Conservation (phyloP, 2,797 vertebrate species). For the Chelmon rostratus region DNA sequence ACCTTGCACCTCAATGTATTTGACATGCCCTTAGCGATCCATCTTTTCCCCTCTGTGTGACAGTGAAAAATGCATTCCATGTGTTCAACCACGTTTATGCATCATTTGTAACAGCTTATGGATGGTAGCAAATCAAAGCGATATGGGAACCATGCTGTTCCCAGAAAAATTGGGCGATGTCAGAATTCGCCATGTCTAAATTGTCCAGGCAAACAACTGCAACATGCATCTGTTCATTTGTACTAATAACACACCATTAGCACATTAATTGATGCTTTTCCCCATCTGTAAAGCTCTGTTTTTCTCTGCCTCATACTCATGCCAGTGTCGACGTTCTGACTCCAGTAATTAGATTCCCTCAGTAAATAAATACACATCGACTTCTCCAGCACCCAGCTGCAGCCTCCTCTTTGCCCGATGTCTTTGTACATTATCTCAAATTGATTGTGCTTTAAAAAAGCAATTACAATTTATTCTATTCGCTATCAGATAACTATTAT, state of each 20-base stretch:
- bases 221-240: conserved; percentile 50
- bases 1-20: conserved; percentile 21
- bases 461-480: conserved; percentile 85
- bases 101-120: conserved; percentile 46
- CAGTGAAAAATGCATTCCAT: conserved; percentile 45
- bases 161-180: conserved; percentile 29
- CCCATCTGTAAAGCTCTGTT: conserved; percentile 48
- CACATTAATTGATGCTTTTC: conserved; percentile 64
- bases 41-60: conserved; percentile 30
- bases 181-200: conserved; percentile 29
- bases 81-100: conserved; percentile 55
- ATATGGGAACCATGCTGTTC: conserved; percentile 28
- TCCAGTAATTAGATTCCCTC: conserved; percentile 77
- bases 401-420: conserved; percentile 68
- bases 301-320: conserved; percentile 43
- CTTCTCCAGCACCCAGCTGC: conserved; percentile 65
- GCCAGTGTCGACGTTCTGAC: conserved; percentile 49
- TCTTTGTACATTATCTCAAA: conserved; percentile 84
- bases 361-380: conserved; percentile 77
- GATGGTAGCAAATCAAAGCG: conserved; percentile 55
- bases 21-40: conserved; percentile 43
- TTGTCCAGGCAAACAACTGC: conserved; percentile 41
- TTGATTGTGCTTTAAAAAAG: conserved; percentile 85
- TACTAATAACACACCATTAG: conserved; percentile 67
- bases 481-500: conserved; percentile 82